phyloP scores from a whole-genome alignment of 2,888 invertebrate genomes.

The Uloborus plumipes region DNA sequence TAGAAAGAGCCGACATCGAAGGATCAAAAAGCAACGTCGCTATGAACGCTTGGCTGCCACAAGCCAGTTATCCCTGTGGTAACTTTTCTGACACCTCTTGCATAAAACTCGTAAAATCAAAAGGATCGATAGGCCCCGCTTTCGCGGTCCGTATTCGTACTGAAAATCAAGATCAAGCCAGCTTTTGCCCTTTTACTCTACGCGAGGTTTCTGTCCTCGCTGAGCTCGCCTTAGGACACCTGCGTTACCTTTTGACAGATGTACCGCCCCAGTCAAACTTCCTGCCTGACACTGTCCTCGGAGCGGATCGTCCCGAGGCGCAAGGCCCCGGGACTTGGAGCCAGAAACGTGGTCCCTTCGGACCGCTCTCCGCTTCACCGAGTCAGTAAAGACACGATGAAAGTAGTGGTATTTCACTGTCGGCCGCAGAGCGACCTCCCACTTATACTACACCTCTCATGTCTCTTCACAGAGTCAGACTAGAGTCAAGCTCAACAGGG shows the following conservation, averaged over 20 bases:
- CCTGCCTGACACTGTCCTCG: constrained; percentile 77
- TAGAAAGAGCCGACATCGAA: constrained; percentile 83
- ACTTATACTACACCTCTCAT: constrained; percentile 77
- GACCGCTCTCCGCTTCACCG: constrained; percentile 73
- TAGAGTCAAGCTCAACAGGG: constrained; percentile 76
- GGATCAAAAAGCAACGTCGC: constrained; percentile 70
- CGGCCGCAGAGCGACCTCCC: constrained; percentile 70
- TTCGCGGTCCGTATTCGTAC: constrained; percentile 75
- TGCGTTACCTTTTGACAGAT: constrained; percentile 79
- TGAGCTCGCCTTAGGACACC: constrained; percentile 78
- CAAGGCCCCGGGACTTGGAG: constrained; percentile 67
- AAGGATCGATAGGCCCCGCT: constrained; percentile 80
- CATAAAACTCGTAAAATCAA: constrained; percentile 74
- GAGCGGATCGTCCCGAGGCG: constrained; percentile 38
- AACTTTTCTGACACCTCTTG: constrained; percentile 71
- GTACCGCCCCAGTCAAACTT: constrained; percentile 80
- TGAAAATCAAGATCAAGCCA: constrained; percentile 79
- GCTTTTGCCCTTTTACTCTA: constrained; percentile 81
- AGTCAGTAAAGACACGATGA: constrained; percentile 76
- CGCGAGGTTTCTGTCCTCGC: constrained; percentile 80
- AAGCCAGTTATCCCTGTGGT: constrained; percentile 71
- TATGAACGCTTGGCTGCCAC: constrained; percentile 71
- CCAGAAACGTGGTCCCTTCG: constrained; percentile 71
- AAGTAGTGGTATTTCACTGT: constrained; percentile 74
- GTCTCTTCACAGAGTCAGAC: constrained; percentile 78